phyloP scores from a whole-genome alignment of 2,797 vertebrate genomes.

The Sciurus vulgaris region DNA sequence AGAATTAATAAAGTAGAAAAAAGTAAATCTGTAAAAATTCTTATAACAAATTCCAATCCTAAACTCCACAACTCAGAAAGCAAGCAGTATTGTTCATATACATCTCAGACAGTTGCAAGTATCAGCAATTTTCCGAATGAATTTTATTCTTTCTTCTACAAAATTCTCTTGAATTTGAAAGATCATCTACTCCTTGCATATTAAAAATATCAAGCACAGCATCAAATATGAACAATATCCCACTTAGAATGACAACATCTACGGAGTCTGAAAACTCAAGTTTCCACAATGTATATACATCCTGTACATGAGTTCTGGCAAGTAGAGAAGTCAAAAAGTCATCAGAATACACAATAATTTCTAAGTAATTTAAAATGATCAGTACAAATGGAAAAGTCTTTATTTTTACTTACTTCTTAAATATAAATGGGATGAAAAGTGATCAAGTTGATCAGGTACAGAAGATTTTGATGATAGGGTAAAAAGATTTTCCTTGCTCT shows the following conservation, averaged over 20 bases:
- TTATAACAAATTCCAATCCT: background rate
- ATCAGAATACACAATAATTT: conserved; percentile 32
- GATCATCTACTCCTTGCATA: background rate
- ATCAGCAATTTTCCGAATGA: background rate
- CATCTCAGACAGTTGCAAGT: background rate
- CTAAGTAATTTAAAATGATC: conserved; percentile 54
- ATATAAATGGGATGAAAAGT: conserved; percentile 83
- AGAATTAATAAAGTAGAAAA: conserved; percentile 6
- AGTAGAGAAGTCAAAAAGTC: background rate
- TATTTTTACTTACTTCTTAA: conserved; percentile 88
- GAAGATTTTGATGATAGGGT: conserved; percentile 80
- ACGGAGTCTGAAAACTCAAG: background rate
- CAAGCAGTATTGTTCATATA: background rate
- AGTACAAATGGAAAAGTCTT: background rate
- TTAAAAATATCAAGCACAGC: conserved; percentile 1
- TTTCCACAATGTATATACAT: background rate
- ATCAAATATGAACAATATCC: background rate
- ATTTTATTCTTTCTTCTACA: conserved; percentile 24
- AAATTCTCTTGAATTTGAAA: conserved; percentile 52
- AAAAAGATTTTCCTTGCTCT: conserved; percentile 96
- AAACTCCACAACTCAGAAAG: background rate
- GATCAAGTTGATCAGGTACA: conserved; percentile 80
- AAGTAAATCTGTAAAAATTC: background rate
- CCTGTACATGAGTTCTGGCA: background rate
- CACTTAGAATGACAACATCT: conserved; percentile 4